Conservation (phyloP, 2,113 vertebrate genomes). For the Apodemus sylvaticus region DNA sequence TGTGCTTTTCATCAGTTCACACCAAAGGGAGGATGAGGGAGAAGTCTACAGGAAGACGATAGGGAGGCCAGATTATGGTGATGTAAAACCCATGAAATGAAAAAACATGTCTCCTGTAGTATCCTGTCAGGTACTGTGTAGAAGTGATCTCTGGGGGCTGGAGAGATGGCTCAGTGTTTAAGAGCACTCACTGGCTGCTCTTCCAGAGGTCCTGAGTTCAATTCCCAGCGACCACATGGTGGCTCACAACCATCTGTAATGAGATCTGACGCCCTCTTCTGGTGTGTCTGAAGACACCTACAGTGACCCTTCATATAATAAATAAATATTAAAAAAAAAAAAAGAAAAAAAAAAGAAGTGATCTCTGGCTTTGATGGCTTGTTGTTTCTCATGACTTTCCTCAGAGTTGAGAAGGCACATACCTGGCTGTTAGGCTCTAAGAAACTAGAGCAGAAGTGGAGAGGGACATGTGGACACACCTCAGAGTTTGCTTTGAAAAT, state of each 20-base stretch:
- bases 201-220: too few species aligned
- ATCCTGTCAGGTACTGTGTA: background rate
- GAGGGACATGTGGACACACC: background rate
- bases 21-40: background rate
- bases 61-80: background rate
- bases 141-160: too few species aligned
- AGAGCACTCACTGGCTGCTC: too few species aligned
- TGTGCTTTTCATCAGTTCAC: background rate
- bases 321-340: too few species aligned
- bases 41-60: background rate
- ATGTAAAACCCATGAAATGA: background rate
- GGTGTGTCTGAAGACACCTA: too few species aligned
- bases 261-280: too few species aligned
- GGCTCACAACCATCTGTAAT: too few species aligned
- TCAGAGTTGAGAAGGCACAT: background rate
- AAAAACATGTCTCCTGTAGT: background rate
- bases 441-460: background rate
- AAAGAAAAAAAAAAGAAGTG: too few species aligned
- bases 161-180: too few species aligned
- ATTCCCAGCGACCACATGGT: too few species aligned
- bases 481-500: slow-evolving; percentile 27
- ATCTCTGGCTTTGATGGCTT: background rate
- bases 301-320: too few species aligned
- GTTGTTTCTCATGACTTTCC: background rate
- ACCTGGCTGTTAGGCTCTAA: background rate